These are phyloP conservation scores for Gastrophryne carolinensis DNA, from an alignment of 2,797 vertebrate species.

Conservation along the genomic window DNA sequence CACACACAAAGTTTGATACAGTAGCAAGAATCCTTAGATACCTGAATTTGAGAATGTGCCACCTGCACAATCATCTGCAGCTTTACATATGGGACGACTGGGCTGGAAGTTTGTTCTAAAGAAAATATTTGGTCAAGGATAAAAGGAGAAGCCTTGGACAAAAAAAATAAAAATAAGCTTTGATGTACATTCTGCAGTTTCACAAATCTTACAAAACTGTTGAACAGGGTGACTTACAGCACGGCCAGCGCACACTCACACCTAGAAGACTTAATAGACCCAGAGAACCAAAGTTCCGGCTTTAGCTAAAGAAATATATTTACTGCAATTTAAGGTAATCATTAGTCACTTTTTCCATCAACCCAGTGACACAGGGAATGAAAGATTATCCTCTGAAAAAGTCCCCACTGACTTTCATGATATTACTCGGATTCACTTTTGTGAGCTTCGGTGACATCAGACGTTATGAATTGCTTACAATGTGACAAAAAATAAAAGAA, in stretches of 20 bases:
- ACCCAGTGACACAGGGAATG: slow-evolving; percentile 61
- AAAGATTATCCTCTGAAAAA: slow-evolving; percentile 61
- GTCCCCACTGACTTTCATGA: slow-evolving; percentile 66
- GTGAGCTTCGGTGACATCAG: slow-evolving; percentile 66
- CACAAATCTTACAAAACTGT: slow-evolving; percentile 47
- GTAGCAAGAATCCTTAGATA: background rate
- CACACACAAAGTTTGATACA: background rate
- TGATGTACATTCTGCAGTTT: slow-evolving; percentile 50
- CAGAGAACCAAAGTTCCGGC: slow-evolving; percentile 57
- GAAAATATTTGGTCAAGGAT: slow-evolving; percentile 47
- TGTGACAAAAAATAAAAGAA: slow-evolving; percentile 62
- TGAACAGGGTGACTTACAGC: slow-evolving; percentile 52
- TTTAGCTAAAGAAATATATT: slow-evolving; percentile 62
- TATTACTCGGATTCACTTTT: slow-evolving; percentile 67
- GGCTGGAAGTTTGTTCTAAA: slow-evolving; percentile 30
- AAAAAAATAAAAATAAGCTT: no score
- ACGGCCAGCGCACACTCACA: slow-evolving; percentile 10
- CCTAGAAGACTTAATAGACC: slow-evolving; percentile 37
- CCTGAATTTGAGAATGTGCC: background rate
- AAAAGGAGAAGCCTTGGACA: slow-evolving; percentile 38
- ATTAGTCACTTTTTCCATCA: slow-evolving; percentile 62
- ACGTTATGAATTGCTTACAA: slow-evolving; percentile 66
- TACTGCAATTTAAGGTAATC: slow-evolving; percentile 64
- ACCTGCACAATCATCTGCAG: slow-evolving; percentile 10
- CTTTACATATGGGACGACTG: slow-evolving; percentile 14